phyloP scores from a whole-genome alignment of 2,888 invertebrate genomes.

The Pseudococcus viburni region DNA sequence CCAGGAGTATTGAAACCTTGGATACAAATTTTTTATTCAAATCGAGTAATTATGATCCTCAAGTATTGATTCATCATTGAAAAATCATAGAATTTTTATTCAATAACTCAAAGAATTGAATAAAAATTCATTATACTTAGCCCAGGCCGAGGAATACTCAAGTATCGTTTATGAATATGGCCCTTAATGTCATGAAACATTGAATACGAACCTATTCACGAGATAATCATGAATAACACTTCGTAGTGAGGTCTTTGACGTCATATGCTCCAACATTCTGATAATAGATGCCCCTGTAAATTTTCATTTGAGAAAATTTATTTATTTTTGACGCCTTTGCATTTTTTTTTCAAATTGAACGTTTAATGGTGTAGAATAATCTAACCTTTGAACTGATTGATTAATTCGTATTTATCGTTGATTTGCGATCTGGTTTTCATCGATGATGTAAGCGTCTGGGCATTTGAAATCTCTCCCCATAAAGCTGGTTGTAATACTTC shows the following conservation, averaged over 20 bases:
- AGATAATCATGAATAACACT: conserved; percentile 75
- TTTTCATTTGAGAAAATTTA: not conserved
- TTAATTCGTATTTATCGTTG: conserved; percentile 77
- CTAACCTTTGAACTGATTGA: conserved; percentile 80
- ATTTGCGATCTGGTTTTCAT: conserved; percentile 76
- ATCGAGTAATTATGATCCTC: no score
- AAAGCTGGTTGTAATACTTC: conserved; percentile 73
- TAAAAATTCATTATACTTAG: no score
- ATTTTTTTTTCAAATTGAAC: not conserved
- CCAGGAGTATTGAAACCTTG: no score
- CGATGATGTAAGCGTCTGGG: conserved; percentile 75
- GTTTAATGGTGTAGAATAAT: not conserved
- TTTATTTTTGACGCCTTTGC: not conserved
- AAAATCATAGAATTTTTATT: no score
- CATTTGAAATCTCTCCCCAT: conserved; percentile 74
- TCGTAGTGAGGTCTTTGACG: conserved; percentile 75
- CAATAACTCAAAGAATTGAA: no score
- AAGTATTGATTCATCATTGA: no score
- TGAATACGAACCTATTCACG: not conserved
- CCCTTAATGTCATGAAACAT: not conserved
- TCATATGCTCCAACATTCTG: conserved; percentile 79
- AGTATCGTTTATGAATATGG: no score
- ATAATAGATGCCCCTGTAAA: conserved; percentile 75
- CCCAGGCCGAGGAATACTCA: no score
- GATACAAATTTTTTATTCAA: no score